Percentiles rank a stretch among this genome's conserved stretches.
Conservation (phyloP, 2,888 invertebrate species). For the Chloromyia formosa region DNA sequence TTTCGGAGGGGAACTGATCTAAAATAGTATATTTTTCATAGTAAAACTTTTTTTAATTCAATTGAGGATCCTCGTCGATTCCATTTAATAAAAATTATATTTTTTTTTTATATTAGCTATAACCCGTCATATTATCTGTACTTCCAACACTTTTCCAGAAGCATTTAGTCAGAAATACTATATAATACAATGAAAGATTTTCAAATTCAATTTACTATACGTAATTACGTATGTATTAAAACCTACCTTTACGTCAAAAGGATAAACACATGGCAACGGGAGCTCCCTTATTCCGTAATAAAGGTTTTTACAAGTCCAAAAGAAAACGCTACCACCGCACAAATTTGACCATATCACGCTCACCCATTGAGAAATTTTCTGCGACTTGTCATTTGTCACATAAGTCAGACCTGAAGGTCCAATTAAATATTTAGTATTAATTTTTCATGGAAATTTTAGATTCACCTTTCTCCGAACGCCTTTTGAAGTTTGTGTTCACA, state of each 20-base stretch:
- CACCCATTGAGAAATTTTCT: not conserved
- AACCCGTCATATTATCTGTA: no score
- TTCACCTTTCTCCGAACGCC: slow-evolving; percentile 55
- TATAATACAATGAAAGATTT: no score
- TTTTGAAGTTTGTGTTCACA: slow-evolving; percentile 53
- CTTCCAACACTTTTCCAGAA: no score
- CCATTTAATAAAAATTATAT: no score
- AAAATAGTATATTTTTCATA: no score
- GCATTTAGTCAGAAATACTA: no score
- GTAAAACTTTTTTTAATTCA: no score
- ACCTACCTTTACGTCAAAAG: slow-evolving; percentile 38
- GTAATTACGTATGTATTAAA: no score
- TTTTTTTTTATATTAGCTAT: no score
- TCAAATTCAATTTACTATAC: no score
- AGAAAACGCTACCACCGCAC: not conserved
- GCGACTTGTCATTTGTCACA: not conserved
- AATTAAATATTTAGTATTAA: slow-evolving; percentile 27
- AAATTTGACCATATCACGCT: not conserved
- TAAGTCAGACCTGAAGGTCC: not conserved
- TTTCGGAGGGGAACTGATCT: no score
- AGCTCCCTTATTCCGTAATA: slow-evolving; percentile 4
- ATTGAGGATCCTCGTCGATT: no score
- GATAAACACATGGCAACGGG: slow-evolving; percentile 45
- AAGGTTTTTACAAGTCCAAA: not conserved
- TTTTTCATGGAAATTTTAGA: slow-evolving; percentile 56